phyloP scores from a whole-genome alignment of 92 coral and sea anemone species.

The Heteractis magnifica region DNA sequence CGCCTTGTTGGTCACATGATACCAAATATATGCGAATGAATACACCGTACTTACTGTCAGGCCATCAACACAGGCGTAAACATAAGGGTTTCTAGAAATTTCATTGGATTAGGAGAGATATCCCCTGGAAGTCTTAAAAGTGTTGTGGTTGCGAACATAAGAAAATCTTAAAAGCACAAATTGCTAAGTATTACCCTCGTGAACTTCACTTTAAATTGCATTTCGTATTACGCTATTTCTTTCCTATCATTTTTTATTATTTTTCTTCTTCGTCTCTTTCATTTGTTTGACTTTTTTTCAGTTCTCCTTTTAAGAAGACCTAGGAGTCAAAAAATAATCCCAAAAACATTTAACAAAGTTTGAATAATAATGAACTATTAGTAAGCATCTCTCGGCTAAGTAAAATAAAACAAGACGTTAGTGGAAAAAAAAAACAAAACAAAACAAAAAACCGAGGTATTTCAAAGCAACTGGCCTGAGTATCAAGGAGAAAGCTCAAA shows the following conservation, averaged over 20 bases:
- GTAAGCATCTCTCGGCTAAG: no score
- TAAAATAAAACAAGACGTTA: no score
- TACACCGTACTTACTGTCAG: not conserved
- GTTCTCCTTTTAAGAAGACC: not conserved
- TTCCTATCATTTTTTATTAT: not conserved
- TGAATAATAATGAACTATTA: no score
- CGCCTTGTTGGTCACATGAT: constrained; percentile 3
- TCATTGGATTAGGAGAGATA: constrained; percentile 8
- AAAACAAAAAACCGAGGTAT: not conserved
- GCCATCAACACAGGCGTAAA: constrained; percentile 6
- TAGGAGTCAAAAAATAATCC: no score
- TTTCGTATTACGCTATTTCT: not conserved
- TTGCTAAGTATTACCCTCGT: not conserved
- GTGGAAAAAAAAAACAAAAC: no score
- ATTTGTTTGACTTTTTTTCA: not conserved
- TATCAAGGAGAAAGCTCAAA: not conserved
- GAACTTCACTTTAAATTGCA: not conserved
- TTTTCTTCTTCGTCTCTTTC: not conserved
- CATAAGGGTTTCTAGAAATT: constrained; percentile 7
- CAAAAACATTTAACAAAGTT: no score
- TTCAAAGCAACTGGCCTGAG: not conserved
- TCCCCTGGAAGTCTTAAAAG: constrained; percentile 7
- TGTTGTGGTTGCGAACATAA: constrained; percentile 4
- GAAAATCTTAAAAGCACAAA: constrained; percentile 6
- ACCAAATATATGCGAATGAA: not conserved